Base-by-base conservation (phyloP, 1,140 invertebrate species). In the Nylanderia fulva region DNA sequence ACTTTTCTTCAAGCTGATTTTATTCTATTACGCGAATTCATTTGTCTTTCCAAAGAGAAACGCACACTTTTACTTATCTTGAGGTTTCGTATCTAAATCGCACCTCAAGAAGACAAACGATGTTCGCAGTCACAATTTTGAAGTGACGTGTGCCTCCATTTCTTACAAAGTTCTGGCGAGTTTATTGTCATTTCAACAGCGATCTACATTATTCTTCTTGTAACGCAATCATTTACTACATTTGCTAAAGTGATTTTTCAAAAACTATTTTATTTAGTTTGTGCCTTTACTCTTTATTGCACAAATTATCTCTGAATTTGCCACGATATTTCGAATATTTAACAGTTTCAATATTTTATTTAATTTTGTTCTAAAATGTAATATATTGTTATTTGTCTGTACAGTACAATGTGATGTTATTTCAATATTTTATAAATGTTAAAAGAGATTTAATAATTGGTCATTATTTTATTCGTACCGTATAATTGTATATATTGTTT, bases 1-100 rank as follows among this genome's bases (percentile, higher is more conserved):
- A 56, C 39, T 60, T 56, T 83, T 83, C 74, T n/a, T 69, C 56
- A 64, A 74, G 64, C 24, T 48, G 80, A 84, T 91, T 92, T 92
- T 90, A 93, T 93, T 93, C 91, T 93, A 91, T 93, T 90, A 92
- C 76, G 45, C 63, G 85, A 72, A 82, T 88, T 90, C 91, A 93
- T 93, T 91, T 87, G 87, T 93, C 93, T 69, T 85, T 75, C 63
- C 45, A 76, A 6, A 80, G 21, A 71, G 58, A 24, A 77, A 77
- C 64, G 18, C 66, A 27, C 60, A 24, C 71, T 80, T 88, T 85
- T 56, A 42, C 72, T 80, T 86, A 9, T 85, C 68, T 74, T 27
- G 52, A 83, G 33, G 42, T 71, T 64, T 85, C 21, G 27, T 27
- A 54, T 11, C 15, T 56, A 45, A 36, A 63, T 85, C 42, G 27